Evolutionary conservation across 1,140 invertebrate species (phyloP), one percentile per base, ranked within the genome.

Genomic region (Portunus trituberculatus): DNA sequence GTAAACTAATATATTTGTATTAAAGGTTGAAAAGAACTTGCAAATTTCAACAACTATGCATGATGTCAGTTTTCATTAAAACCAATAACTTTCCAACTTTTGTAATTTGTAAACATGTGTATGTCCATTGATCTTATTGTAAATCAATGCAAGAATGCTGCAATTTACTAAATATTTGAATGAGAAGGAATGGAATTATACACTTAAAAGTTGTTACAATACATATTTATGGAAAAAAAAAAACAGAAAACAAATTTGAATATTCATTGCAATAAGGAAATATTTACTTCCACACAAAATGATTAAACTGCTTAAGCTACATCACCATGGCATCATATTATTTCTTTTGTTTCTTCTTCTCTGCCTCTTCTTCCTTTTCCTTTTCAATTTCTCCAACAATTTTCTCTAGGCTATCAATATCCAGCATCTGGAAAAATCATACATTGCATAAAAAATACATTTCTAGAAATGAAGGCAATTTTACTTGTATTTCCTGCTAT

Each of bases 261-360:
- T 76, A 76, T 76, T 32, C 59, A 31, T 25, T 91, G 8, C 84
- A 91, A 32, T 67, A 76, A 59, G 59, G n/a, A 20, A 91, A 32
- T 39, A 91, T 12, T n/a, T 32, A 14, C 52, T 32, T 45, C n/a
- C 46, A 91, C 89, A 91, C 48, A 91, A 88, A 46, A 25, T 48
- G 8, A 28, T 89, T 46, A 89, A 48, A 91, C 28, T 14, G 52
- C 10, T 14, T 91, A 91, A 91, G 25, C 88, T 91, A 32, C 14
- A 29, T 28, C 89, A 52, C 48, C 59, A 91, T 20, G 67, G 6
- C 48, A 76, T 31, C 28, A 59, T 7, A 32, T 96, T 96, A 97
- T 96, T 99, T 99, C 97, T 99, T 99, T 96, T 99, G 98, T 97
- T 99, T 99, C 97, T 99, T 99, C 97, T 99, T 99, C 96, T 99